Base-by-base conservation (phyloP, 2,888 invertebrate genomes). In the Helleia helle region DNA sequence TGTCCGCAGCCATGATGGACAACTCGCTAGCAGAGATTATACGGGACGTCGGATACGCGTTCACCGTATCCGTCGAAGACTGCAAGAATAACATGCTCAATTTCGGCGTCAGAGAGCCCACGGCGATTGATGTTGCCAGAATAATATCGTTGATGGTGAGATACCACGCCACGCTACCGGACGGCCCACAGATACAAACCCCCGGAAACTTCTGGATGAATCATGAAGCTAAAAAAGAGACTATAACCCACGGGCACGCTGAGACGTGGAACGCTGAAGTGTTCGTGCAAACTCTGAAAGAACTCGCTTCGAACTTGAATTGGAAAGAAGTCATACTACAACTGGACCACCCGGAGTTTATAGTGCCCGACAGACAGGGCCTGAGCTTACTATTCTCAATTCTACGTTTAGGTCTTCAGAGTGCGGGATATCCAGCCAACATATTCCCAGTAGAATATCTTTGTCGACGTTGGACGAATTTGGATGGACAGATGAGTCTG, bases 271-370 rank as follows among this genome's bases (percentile, higher is more conserved):
- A 97, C 70, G 90, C 95, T 7, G 97, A 98, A 63, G 90, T 96
- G 40, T 97, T 98, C 65, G 93, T 97, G 27, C 94, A 95, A 67
- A 91, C 94, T n/a, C 77, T 97, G 15, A 95, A 95, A 69, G 97
- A 97, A 67, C 83, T 95, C 50, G 93, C 93, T 50, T 91, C 95
- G 1, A 93, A 90, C 60, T 75, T 98, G 44, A 92, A 92, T 56
- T 98, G 98, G 97, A 93, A 93, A 62, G 97, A 96, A 62, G 95
- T 99, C 0, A 92, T 97, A 51, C 77, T 90, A 47, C 95, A 96
- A 74, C 79, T 99, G 26, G 99, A 99, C 68, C 94, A 97, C 71
- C 88, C 91, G 2, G 95, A 95, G 55, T 98, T 99, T 64, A 71
- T 92, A 14, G 88, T 97, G 5, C 94, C 95, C 58, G 96, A 96